Percentiles rank a stretch among this genome's conserved stretches.
These are phyloP conservation scores for Morus bassanus DNA, from an alignment of 2,797 vertebrate species.

Conservation along the genomic window DNA sequence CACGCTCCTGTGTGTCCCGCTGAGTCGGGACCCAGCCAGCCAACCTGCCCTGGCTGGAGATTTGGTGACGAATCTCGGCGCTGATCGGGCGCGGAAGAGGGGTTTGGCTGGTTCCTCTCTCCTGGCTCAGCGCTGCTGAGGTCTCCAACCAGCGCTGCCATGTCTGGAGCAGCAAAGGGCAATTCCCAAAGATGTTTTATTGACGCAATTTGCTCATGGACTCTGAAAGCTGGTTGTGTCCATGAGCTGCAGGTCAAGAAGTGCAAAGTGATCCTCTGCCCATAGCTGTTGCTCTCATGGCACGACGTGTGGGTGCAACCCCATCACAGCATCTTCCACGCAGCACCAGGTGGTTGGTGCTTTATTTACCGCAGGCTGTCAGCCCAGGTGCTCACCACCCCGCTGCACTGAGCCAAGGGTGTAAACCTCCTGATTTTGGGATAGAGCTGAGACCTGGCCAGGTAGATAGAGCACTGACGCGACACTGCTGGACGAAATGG, in stretches of 20 bases:
- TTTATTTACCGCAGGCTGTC: background rate
- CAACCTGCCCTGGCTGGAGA: background rate
- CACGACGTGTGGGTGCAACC: background rate
- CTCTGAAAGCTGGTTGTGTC: background rate
- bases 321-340: background rate
- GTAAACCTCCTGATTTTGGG: background rate
- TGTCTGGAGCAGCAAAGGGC: background rate
- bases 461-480: background rate
- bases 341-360: background rate
- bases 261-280: background rate
- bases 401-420: fast-evolving
- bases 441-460: background rate
- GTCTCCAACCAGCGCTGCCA: fast-evolving
- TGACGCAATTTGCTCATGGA: background rate
- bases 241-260: background rate
- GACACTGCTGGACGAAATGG: background rate
- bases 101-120: background rate
- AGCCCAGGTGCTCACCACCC: background rate
- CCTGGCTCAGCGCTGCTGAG: background rate
- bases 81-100: background rate
- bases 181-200: background rate
- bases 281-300: background rate
- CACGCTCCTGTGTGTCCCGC: fast-evolving
- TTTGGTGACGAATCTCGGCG: fast-evolving
- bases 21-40: background rate